Base-by-base conservation (phyloP, 2,888 invertebrate genomes). In the Caenorhabditis macrosperma region DNA sequence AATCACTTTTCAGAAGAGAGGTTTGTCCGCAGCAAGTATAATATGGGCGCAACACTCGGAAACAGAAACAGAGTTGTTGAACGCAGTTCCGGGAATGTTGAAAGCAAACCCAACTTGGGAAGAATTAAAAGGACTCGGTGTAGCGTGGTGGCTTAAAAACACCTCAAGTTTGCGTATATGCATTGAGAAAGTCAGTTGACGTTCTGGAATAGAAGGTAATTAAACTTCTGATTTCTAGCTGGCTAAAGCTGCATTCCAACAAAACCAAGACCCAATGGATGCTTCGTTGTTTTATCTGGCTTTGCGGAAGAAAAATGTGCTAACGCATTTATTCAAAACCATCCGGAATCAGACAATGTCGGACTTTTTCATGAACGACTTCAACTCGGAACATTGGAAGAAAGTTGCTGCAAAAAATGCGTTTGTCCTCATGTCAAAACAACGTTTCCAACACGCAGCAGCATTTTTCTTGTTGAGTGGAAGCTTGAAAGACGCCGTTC, bases 11-110 rank as follows among this genome's bases (percentile, higher is more conserved):
- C 57, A 81, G 82, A 77, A 81, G 38, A 59, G 48, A 30, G 86
- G 86, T 2, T 74, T 86, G 68, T 87, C 86, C n/a, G 90, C 91
- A 6, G 91, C 96, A 86, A 96, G 97, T 91, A 93, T 98, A 22
- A 97, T 97, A 2, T 99, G 99, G 99, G 99, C 98, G 0, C 98
- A 96, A 92, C 99, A 99, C 91, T 98, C 98, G 0, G 98, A 99
- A 92, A 95, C 96, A 22, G 96, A 97, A 91, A 97, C 97, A 88
- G 98, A 99, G 91, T 92, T 99, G 68, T 92, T 99, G 15, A 94
- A 94, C 74, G 92, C 96, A 83, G 85, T 93, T 30, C 97, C 98
- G 0, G 91, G 91, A 66, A 90, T 92, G 87, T 91, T 92, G 72
- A 91, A 91, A 81, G 91, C 91, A 15, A 91, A 91, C 69, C 92